Percentiles rank a stretch among this genome's conserved stretches.
Evolutionary conservation across 2,113 vertebrate species (phyloP).

Genomic region (Thinocorus orbignyianus): DNA sequence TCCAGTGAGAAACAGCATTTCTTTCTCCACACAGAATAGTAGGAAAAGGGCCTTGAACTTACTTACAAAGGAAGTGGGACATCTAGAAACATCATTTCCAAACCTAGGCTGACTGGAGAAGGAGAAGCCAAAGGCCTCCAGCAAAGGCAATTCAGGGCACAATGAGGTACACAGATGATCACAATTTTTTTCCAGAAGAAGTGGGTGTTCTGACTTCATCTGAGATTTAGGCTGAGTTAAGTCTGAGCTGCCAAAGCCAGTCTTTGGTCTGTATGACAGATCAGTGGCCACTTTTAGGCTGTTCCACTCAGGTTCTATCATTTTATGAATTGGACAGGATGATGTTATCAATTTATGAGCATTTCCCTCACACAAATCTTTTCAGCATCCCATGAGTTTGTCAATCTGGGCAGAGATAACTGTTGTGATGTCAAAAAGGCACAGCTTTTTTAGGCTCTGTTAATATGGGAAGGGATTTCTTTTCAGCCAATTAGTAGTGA

Average conservation of each 20-base stretch:
- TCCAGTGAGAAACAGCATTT: not conserved
- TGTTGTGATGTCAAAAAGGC: not conserved
- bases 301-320: not conserved
- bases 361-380: not conserved
- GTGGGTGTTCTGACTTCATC: not conserved
- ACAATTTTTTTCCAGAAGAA: not conserved
- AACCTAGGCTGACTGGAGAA: not conserved
- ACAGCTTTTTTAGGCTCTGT: not conserved
- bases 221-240: not conserved
- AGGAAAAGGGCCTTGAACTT: not conserved
- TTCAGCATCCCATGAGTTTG: not conserved
- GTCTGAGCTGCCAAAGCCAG: not conserved
- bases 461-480: slow-evolving; percentile 1
- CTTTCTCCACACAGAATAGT: not conserved
- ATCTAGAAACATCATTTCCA: not conserved
- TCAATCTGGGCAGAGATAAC: not conserved
- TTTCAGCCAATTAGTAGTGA: not conserved
- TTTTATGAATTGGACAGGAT: not conserved
- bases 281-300: not conserved
- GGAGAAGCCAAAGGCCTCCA: not conserved
- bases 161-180: not conserved
- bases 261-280: not conserved
- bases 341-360: not conserved
- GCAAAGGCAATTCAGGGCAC: not conserved
- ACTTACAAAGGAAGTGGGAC: not conserved